A percentile compares a stretch with the other conserved stretches of the same genome.
Evolutionary conservation across 2,797 vertebrate species (phyloP).

Genomic region (Enteromius anoplus): DNA sequence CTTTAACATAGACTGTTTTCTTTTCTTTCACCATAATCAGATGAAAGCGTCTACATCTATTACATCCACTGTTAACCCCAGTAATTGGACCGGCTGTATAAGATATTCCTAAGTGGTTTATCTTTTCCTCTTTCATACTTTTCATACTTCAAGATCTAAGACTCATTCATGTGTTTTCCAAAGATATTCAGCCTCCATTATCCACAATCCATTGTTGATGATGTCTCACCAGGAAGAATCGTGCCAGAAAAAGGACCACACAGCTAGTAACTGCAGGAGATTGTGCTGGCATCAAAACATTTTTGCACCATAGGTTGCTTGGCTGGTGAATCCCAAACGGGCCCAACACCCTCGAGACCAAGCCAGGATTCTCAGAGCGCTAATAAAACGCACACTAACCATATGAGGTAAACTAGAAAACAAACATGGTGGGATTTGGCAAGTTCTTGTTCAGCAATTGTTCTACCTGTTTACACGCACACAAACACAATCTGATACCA

Average conservation of each 20-base stretch:
- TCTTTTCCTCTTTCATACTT: constrained; percentile 7
- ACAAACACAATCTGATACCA: constrained; percentile 44
- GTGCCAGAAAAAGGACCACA: constrained; percentile 60
- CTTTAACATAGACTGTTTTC: neutral
- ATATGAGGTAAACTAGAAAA: constrained; percentile 65
- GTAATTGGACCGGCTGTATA: constrained; percentile 42
- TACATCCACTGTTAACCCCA: constrained; percentile 62
- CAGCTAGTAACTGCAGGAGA: constrained; percentile 59
- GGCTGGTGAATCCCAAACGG: constrained; percentile 60
- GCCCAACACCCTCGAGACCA: constrained; percentile 43
- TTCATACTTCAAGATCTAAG: neutral
- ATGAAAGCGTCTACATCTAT: constrained; percentile 36
- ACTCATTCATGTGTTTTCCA: constrained; percentile 35
- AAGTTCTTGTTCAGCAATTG: constrained; percentile 48
- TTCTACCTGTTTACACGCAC: constrained; percentile 64
- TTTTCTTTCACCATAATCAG: constrained; percentile 6
- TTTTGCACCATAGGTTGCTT: constrained; percentile 51
- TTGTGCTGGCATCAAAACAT: constrained; percentile 59
- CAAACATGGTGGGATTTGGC: constrained; percentile 67
- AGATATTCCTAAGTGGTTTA: constrained; percentile 27
- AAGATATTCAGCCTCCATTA: constrained; percentile 40
- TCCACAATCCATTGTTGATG: constrained; percentile 34
- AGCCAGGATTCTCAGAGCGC: constrained; percentile 57
- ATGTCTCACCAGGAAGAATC: constrained; percentile 42
- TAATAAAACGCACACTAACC: constrained; percentile 67